These are phyloP conservation scores for Tenrec ecaudatus DNA, from an alignment of 2,113 vertebrate genomes.

Conservation along the genomic window DNA sequence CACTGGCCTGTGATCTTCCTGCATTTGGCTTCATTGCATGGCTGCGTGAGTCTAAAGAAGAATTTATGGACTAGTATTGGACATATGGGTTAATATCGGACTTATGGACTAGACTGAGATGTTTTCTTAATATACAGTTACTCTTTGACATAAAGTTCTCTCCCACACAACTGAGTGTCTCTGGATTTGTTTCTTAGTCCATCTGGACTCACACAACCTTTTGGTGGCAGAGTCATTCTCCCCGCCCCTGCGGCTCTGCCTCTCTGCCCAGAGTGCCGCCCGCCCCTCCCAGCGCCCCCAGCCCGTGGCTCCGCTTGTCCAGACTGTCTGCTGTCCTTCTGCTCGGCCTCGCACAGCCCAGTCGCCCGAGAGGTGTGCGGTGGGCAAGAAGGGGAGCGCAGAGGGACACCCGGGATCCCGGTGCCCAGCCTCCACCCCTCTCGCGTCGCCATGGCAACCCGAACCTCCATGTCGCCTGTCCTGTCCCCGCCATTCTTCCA, in stretches of 20 bases:
- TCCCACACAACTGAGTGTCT: too few species aligned
- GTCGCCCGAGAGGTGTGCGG: constrained; percentile 57
- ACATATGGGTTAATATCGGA: too few species aligned
- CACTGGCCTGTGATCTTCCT: too few species aligned
- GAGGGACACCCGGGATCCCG: constrained; percentile 52
- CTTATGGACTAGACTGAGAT: too few species aligned
- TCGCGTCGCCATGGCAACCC: not conserved
- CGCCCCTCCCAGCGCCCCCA: constrained; percentile 53
- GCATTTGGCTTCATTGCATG: too few species aligned
- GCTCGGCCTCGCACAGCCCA: constrained; percentile 67
- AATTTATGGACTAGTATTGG: too few species aligned
- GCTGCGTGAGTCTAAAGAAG: too few species aligned
- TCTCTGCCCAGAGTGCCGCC: constrained; percentile 71
- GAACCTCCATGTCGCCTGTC: constrained; percentile 14
- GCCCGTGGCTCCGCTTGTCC: constrained; percentile 48
- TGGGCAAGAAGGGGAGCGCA: constrained; percentile 48
- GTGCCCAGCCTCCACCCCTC: constrained; percentile 77
- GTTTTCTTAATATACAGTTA: too few species aligned
- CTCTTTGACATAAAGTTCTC: too few species aligned
- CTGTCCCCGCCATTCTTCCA: constrained; percentile 24
- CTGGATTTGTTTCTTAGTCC: too few species aligned
- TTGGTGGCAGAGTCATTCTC: constrained; percentile 43
- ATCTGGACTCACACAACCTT: too few species aligned
- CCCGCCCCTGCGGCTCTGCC: constrained; percentile 69
- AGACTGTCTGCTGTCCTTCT: constrained; percentile 58